phyloP scores from a whole-genome alignment of 2,113 vertebrate genomes.

The Leucopternis melanops region DNA sequence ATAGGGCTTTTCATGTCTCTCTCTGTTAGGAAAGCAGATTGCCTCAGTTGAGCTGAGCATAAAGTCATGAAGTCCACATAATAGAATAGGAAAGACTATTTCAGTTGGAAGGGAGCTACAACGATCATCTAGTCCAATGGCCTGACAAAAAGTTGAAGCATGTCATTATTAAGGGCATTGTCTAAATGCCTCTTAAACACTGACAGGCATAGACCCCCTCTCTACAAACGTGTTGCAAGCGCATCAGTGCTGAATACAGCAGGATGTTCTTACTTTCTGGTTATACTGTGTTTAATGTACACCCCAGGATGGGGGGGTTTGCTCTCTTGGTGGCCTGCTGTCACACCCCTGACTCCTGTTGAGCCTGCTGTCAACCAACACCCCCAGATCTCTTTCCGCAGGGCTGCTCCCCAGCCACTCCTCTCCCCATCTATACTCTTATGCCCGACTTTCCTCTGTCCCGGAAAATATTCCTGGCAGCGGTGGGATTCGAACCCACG shows the following conservation, averaged over 20 bases:
- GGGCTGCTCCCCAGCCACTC: background rate
- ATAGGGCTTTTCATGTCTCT: background rate
- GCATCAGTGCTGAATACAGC: accelerated
- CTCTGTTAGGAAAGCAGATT: background rate
- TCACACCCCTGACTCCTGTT: background rate
- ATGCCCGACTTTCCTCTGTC: accelerated
- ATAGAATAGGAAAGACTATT: background rate
- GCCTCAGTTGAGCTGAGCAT: background rate
- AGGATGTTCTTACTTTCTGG: background rate
- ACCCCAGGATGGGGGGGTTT: background rate
- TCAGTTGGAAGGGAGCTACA: background rate
- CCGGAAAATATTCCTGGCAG: conserved; percentile 60
- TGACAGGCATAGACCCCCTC: background rate
- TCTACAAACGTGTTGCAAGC: background rate
- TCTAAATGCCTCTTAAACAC: background rate
- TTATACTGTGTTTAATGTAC: background rate
- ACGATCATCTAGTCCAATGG: background rate
- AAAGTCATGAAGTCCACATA: background rate
- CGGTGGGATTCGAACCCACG: conserved; percentile 85
- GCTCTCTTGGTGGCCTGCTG: background rate
- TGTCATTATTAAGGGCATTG: background rate
- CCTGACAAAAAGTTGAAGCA: background rate
- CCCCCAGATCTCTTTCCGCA: too few species aligned
- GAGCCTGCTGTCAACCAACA: background rate
- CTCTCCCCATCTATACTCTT: background rate